These are phyloP conservation scores for Ctenomys sociabilis DNA, from an alignment of 2,113 vertebrate genomes.

Conservation along the genomic window DNA sequence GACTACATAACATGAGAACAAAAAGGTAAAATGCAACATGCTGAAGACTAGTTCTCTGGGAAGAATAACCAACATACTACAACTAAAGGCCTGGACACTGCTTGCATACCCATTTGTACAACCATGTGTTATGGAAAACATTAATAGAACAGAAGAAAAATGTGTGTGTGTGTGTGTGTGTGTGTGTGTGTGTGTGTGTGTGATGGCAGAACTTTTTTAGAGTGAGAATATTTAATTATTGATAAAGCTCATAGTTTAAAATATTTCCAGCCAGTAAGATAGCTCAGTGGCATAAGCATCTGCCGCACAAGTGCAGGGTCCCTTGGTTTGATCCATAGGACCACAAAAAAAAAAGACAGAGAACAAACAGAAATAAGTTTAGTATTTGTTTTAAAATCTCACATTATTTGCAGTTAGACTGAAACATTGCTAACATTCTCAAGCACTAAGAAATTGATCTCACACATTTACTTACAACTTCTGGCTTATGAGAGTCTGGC, in stretches of 20 bases:
- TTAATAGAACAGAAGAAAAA: background rate
- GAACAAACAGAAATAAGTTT: slow-evolving; percentile 34
- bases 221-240: slow-evolving; percentile 46
- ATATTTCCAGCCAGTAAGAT: background rate
- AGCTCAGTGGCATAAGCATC: no score
- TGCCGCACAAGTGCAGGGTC: no score
- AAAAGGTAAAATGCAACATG: background rate
- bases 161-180: no score
- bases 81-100: background rate
- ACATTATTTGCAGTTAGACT: slow-evolving; percentile 70
- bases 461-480: slow-evolving; percentile 72
- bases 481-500: slow-evolving; percentile 57
- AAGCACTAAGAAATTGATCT: slow-evolving; percentile 64
- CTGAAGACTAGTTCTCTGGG: background rate
- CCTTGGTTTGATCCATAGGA: no score
- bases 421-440: slow-evolving; percentile 63
- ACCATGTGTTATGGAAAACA: background rate
- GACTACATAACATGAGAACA: background rate
- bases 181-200: no score
- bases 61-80: background rate
- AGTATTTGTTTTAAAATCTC: slow-evolving; percentile 66
- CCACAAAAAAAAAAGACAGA: no score
- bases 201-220: background rate
- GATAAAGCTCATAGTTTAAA: slow-evolving; percentile 67
- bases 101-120: background rate